Percentiles rank a stretch among this genome's conserved stretches.
These are phyloP conservation scores for Incurvaria masculella DNA, from an alignment of 2,888 invertebrate genomes.

Conservation along the genomic window DNA sequence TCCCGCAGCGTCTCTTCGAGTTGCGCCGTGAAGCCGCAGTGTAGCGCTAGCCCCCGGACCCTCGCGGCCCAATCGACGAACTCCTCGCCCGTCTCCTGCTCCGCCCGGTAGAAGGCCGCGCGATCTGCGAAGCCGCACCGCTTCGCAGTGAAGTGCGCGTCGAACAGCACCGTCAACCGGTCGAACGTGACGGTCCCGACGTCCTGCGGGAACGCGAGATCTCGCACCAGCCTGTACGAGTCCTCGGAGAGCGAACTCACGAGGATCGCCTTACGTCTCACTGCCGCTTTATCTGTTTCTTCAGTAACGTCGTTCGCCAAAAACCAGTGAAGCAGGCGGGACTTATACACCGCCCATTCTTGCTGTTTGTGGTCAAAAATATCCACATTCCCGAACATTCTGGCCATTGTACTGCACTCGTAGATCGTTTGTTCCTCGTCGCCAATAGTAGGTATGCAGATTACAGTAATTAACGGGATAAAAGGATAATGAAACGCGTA, in stretches of 20 bases:
- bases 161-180: conserved; percentile 10
- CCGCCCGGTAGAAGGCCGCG: conserved; percentile 17
- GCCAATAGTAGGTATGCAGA: not conserved
- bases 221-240: conserved; percentile 13
- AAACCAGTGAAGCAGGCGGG: conserved; percentile 14
- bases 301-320: conserved; percentile 14
- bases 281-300: conserved; percentile 5
- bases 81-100: conserved; percentile 15
- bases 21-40: conserved; percentile 14
- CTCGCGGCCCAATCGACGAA: conserved; percentile 3
- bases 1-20: conserved; percentile 18
- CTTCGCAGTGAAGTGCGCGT: conserved; percentile 14
- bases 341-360: conserved; percentile 13
- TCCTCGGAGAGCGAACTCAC: conserved; percentile 15
- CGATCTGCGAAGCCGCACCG: conserved; percentile 10
- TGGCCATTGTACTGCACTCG: not conserved
- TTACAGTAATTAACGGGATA: no score
- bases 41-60: conserved; percentile 13
- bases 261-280: conserved; percentile 7
- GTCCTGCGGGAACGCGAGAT: conserved; percentile 16
- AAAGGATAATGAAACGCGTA: no score
- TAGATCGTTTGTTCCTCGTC: no score
- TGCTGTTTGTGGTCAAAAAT: conserved; percentile 14
- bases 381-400: not conserved
- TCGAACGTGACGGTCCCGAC: conserved; percentile 13